phyloP scores from a whole-genome alignment of 2,113 vertebrate species.

The Uropsilus gracilis region DNA sequence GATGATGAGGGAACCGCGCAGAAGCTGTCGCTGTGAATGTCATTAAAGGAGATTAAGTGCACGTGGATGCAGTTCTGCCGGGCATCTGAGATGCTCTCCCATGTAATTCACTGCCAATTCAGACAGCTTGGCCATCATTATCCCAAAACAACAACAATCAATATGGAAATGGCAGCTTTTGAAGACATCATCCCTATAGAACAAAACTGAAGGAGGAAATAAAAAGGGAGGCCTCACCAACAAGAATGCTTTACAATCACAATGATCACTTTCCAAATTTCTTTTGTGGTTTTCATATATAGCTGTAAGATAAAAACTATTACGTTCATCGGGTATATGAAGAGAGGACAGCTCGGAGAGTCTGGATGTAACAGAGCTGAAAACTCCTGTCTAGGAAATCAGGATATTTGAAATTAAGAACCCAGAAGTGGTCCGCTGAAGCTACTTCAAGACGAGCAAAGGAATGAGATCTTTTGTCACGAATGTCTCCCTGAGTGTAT shows the following conservation, averaged over 20 bases:
- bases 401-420: background rate
- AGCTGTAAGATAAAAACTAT: background rate
- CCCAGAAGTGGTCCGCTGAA: background rate
- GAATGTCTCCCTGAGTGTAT: background rate
- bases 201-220: background rate
- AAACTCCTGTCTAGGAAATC: background rate
- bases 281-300: background rate
- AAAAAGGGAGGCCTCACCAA: background rate
- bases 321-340: background rate
- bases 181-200: background rate
- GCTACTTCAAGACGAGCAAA: background rate
- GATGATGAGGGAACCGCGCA: background rate
- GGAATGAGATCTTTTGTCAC: background rate
- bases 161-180: background rate
- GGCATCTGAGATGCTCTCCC: background rate
- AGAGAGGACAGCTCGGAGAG: background rate
- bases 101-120: background rate
- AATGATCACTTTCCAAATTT: background rate
- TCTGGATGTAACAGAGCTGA: background rate
- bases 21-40: background rate
- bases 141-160: background rate
- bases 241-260: background rate
- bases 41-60: slow-evolving; percentile 62
- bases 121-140: background rate
- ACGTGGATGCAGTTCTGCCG: background rate